Percentiles rank a stretch among this genome's conserved stretches.
Conservation (phyloP, 2,888 invertebrate genomes). For the Drosophila kokeensis region DNA sequence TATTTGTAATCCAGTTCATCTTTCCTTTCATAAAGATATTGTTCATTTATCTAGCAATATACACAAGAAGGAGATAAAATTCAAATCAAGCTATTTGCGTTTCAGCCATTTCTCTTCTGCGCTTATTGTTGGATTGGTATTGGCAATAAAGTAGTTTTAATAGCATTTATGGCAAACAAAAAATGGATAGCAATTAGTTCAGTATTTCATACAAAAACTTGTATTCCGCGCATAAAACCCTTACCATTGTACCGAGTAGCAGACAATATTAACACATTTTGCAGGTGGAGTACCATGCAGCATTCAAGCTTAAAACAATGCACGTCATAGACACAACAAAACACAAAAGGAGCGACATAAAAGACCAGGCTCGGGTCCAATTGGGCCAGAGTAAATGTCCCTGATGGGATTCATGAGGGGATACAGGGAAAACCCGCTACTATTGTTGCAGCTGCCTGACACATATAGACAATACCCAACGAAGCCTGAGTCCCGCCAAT, state of each 20-base stretch:
- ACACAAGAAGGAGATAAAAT: slow-evolving; percentile 15
- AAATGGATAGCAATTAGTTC: slow-evolving; percentile 14
- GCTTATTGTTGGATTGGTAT: slow-evolving; percentile 17
- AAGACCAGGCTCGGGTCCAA: slow-evolving; percentile 50
- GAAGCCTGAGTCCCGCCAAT: slow-evolving; percentile 26
- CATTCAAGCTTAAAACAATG: slow-evolving; percentile 29
- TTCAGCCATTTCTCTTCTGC: slow-evolving; percentile 23
- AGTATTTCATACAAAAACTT: slow-evolving; percentile 9
- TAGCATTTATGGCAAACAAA: slow-evolving; percentile 45
- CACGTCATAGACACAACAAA: slow-evolving; percentile 34
- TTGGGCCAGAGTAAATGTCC: slow-evolving; percentile 39
- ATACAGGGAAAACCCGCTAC: slow-evolving; percentile 17
- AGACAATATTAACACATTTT: slow-evolving; percentile 40
- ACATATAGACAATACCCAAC: slow-evolving; percentile 46
- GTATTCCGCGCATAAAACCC: slow-evolving; percentile 7
- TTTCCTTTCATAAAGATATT: slow-evolving; percentile 29
- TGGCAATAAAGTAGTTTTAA: slow-evolving; percentile 54
- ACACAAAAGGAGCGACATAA: slow-evolving; percentile 51
- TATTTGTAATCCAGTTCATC: slow-evolving; percentile 15
- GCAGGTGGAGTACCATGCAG: slow-evolving; percentile 1
- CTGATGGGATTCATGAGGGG: slow-evolving; percentile 20
- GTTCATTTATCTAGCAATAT: slow-evolving; percentile 43
- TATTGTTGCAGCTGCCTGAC: slow-evolving; percentile 63
- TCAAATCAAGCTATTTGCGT: slow-evolving; percentile 33
- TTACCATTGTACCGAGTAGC: slow-evolving; percentile 3